Evolutionary conservation across 2,113 vertebrate genomes (phyloP).

Genomic region (Oncorhynchus gorbuscha): DNA sequence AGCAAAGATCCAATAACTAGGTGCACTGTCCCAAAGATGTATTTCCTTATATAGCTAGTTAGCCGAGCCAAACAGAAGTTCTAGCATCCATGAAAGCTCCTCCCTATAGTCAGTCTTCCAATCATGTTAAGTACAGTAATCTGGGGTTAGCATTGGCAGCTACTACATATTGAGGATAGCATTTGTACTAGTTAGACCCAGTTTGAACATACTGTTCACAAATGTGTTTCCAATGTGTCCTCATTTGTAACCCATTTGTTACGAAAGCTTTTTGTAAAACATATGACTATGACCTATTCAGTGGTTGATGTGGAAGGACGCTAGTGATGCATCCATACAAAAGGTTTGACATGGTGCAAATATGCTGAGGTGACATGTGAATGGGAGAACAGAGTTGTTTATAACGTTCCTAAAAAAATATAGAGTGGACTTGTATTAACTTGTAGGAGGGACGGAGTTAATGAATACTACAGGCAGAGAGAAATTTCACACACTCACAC

Average conservation of each 20-base stretch:
- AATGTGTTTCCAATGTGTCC: background rate
- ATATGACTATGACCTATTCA: background rate
- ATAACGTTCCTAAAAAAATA: too few relatives aligned
- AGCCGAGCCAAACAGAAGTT: slow-evolving; percentile 27
- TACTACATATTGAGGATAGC: too few relatives aligned
- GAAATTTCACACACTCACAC: too few relatives aligned
- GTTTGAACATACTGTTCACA: background rate
- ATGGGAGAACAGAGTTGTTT: too few relatives aligned
- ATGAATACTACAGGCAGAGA: too few relatives aligned
- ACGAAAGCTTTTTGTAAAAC: too few relatives aligned
- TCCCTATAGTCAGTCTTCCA: background rate
- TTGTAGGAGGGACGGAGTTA: too few relatives aligned
- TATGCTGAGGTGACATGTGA: too few relatives aligned
- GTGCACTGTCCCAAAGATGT: background rate
- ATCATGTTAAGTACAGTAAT: background rate
- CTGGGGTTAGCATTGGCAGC: background rate
- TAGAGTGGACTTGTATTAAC: too few relatives aligned
- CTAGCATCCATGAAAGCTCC: background rate
- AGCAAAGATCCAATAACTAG: slow-evolving; percentile 12
- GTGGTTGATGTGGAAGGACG: slow-evolving; percentile 52
- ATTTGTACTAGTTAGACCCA: background rate
- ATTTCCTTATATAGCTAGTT: slow-evolving; percentile 54
- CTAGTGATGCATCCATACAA: too few relatives aligned
- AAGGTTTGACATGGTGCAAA: too few relatives aligned
- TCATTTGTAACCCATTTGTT: background rate